A percentile compares a stretch with the other conserved stretches of the same genome.
Conservation (phyloP, 2,888 invertebrate species). For the Temnothorax unifasciatus region DNA sequence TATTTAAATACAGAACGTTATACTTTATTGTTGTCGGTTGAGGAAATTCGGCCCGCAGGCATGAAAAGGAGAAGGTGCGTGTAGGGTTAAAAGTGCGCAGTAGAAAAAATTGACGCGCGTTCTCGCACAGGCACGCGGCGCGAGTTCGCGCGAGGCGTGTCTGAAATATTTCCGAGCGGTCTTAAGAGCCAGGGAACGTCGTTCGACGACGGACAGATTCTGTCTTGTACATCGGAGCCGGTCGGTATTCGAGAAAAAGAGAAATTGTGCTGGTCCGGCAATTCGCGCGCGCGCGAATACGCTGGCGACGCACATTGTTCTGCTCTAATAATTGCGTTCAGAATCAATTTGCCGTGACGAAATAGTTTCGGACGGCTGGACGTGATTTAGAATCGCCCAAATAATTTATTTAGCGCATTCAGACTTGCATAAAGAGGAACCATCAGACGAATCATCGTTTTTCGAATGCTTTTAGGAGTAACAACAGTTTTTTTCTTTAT, state of each 20-base stretch:
- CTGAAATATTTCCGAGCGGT: conserved; percentile 11
- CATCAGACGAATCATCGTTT: background rate
- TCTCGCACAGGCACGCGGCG: background rate
- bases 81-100: conserved; percentile 22
- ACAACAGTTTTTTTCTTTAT: too few species aligned
- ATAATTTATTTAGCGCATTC: conserved; percentile 40
- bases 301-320: conserved; percentile 71
- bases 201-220: conserved; percentile 46
- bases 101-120: conserved; percentile 2
- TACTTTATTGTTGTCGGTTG: background rate
- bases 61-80: conserved; percentile 12
- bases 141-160: conserved; percentile 37
- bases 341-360: conserved; percentile 73
- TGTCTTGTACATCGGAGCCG: conserved; percentile 35
- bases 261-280: conserved; percentile 36
- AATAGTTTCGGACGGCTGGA: conserved; percentile 69
- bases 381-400: conserved; percentile 68
- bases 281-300: background rate
- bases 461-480: conserved; percentile 23
- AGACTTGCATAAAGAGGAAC: conserved; percentile 15
- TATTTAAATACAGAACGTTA: background rate
- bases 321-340: conserved; percentile 74
- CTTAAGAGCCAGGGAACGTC: conserved; percentile 20
- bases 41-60: background rate
- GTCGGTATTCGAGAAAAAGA: conserved; percentile 43